These are phyloP conservation scores for Leucophenga maculata DNA, from an alignment of 2,888 invertebrate species.

Conservation along the genomic window DNA sequence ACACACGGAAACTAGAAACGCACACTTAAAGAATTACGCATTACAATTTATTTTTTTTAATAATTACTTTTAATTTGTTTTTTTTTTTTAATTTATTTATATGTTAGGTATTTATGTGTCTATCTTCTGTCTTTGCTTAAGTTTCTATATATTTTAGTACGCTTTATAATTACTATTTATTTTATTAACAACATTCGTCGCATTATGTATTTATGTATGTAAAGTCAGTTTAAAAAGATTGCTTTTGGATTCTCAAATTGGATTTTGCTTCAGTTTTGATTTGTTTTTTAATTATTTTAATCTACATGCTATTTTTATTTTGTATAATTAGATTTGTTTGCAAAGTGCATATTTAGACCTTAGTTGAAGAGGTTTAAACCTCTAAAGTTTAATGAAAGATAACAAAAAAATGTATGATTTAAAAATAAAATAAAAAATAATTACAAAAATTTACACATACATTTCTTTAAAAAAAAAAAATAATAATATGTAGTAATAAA, in stretches of 20 bases:
- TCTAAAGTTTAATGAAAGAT: neutral
- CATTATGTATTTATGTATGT: slow-evolving; percentile 36
- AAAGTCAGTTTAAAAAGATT: slow-evolving; percentile 63
- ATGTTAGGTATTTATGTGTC: slow-evolving; percentile 3
- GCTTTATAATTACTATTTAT: slow-evolving; percentile 26
- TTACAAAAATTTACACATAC: too few relatives aligned
- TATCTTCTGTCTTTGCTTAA: slow-evolving; percentile 20
- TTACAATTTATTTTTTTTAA: neutral
- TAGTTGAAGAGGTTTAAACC: neutral
- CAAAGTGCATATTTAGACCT: neutral
- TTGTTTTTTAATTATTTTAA: slow-evolving; percentile 27
- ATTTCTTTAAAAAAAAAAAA: too few relatives aligned
- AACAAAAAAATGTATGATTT: neutral
- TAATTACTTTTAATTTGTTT: neutral
- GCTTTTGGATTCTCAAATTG: slow-evolving; percentile 66
- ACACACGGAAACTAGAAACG: slow-evolving; percentile 17
- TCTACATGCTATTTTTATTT: neutral
- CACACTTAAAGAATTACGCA: neutral
- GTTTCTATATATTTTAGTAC: slow-evolving; percentile 4
- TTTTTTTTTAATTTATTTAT: too few relatives aligned
- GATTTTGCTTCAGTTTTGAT: slow-evolving; percentile 50
- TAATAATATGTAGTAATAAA: too few relatives aligned
- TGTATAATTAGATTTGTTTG: neutral
- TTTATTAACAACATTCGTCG: slow-evolving; percentile 27
- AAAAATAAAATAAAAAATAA: too few relatives aligned